A percentile compares a stretch with the other conserved stretches of the same genome.
Conservation (phyloP, 2,113 vertebrate genomes). For the Morone chrysops region DNA sequence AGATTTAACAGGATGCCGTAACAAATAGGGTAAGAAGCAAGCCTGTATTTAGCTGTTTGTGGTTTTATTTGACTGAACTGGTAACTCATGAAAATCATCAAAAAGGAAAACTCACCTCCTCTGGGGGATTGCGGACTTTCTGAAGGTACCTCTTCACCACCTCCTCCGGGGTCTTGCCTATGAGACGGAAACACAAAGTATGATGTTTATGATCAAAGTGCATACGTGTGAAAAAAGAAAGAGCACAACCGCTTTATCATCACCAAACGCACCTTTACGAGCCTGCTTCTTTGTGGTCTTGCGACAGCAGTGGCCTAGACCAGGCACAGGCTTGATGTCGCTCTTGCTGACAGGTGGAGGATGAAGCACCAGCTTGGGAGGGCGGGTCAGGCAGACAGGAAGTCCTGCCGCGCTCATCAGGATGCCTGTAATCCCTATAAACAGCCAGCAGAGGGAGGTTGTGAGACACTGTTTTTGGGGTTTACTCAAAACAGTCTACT, state of each 20-base stretch:
- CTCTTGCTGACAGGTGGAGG: conserved; percentile 96
- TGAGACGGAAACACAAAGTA: not conserved
- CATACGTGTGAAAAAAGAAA: not conserved
- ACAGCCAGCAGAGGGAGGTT: conserved; percentile 29
- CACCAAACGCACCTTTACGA: conserved; percentile 87
- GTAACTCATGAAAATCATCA: not conserved
- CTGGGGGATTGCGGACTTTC: conserved; percentile 94
- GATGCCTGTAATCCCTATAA: conserved; percentile 93
- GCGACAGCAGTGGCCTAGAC: conserved; percentile 93
- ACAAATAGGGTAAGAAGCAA: no score
- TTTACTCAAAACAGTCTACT: not conserved
- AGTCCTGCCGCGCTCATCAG: conserved; percentile 95
- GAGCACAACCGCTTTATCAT: not conserved
- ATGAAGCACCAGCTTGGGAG: conserved; percentile 94
- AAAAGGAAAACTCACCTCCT: conserved; percentile 87
- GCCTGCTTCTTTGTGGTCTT: conserved; percentile 96
- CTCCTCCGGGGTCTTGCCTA: conserved; percentile 94
- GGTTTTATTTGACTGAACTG: not conserved
- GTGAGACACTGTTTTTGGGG: not conserved
- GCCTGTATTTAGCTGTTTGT: not conserved
- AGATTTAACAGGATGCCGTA: not conserved
- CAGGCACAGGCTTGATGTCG: conserved; percentile 94
- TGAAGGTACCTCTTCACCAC: conserved; percentile 95
- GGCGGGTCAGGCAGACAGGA: conserved; percentile 93
- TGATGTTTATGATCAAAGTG: not conserved